These are phyloP conservation scores for Lagopus muta DNA, from an alignment of 2,113 vertebrate species.

Conservation along the genomic window DNA sequence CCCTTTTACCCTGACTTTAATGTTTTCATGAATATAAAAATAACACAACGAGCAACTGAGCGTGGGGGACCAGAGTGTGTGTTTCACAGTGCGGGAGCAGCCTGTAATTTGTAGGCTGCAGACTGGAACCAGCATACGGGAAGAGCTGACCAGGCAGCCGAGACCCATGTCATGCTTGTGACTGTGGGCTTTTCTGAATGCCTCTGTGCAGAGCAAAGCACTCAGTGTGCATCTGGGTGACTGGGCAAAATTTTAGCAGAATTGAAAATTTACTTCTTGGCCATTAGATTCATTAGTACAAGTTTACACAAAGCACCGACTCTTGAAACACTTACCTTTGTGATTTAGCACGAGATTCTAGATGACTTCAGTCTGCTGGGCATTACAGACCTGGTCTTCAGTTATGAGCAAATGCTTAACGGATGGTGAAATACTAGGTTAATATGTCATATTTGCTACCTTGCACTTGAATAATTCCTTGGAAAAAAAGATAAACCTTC, in stretches of 20 bases:
- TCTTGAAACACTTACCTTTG: background rate
- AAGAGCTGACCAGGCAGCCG: background rate
- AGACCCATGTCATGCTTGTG: rapidly evolving
- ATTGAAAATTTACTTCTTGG: background rate
- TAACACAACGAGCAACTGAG: background rate
- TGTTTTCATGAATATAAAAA: slow-evolving; percentile 49
- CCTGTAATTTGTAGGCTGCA: slow-evolving; percentile 37
- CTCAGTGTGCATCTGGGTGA: background rate
- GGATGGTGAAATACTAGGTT: background rate
- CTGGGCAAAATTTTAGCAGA: background rate
- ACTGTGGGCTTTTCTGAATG: background rate
- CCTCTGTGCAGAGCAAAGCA: background rate
- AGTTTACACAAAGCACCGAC: background rate
- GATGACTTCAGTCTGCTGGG: background rate
- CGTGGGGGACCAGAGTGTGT: background rate
- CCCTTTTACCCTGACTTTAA: slow-evolving; percentile 57
- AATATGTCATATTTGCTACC: background rate
- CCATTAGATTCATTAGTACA: background rate
- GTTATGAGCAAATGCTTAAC: background rate
- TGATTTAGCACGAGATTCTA: background rate
- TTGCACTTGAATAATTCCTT: background rate
- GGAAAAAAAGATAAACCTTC: background rate
- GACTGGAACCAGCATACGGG: background rate
- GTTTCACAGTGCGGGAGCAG: background rate
- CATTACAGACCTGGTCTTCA: background rate